phyloP scores from a whole-genome alignment of 2,113 vertebrate genomes.

The Nothoprocta pentlandii region DNA sequence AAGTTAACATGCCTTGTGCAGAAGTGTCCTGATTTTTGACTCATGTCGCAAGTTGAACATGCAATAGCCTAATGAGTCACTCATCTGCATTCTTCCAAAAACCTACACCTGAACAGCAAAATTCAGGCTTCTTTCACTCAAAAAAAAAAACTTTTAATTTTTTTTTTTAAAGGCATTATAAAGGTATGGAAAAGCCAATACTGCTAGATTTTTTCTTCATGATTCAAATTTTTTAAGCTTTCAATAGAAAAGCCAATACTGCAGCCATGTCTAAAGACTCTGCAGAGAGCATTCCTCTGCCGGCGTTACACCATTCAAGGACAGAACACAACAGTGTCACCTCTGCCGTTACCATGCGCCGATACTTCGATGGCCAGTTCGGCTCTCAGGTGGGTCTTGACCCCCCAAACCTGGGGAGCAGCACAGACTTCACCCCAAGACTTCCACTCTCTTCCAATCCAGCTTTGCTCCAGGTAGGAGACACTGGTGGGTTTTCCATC shows the following conservation, averaged over 20 bases:
- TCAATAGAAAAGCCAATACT: background rate
- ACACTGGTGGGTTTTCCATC: background rate
- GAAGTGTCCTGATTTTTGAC: slow-evolving; percentile 55
- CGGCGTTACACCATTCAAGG: background rate
- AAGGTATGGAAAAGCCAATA: background rate
- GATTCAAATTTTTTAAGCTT: background rate
- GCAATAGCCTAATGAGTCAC: background rate
- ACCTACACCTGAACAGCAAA: slow-evolving; percentile 6
- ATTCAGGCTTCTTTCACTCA: background rate
- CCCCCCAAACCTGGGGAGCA: background rate
- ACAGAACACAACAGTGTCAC: background rate
- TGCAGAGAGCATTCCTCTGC: background rate
- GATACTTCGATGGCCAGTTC: background rate
- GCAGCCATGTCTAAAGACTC: fast-evolving
- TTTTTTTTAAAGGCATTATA: background rate
- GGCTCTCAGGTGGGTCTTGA: background rate
- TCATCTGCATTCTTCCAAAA: background rate
- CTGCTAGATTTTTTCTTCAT: background rate
- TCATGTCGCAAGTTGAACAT: background rate
- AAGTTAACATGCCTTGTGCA: slow-evolving; percentile 47
- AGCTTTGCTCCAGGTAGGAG: background rate
- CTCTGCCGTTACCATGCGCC: background rate
- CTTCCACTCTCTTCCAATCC: background rate
- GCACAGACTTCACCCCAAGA: background rate
- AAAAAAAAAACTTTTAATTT: background rate